Conservation (phyloP, 2,888 invertebrate species). For the Galeruca laticollis region DNA sequence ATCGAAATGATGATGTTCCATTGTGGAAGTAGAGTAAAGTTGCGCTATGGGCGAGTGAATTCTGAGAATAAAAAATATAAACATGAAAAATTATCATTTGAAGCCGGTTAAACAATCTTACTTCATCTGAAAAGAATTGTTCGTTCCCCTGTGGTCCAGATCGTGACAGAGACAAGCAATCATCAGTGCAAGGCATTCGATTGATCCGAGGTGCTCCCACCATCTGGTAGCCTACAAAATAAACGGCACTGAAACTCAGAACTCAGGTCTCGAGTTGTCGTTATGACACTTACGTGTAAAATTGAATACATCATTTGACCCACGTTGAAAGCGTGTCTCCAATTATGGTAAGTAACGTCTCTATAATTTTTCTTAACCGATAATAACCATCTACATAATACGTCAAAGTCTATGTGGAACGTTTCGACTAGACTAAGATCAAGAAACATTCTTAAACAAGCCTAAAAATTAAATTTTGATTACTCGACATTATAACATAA, state of each 20-base stretch:
- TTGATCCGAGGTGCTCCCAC: constrained; percentile 93
- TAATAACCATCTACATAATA: constrained; percentile 89
- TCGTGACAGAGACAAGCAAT: constrained; percentile 96
- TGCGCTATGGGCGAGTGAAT: constrained; percentile 92
- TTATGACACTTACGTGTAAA: constrained; percentile 77
- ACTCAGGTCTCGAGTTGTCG: neutral
- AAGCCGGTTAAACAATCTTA: constrained; percentile 68
- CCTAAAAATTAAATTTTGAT: constrained; percentile 65
- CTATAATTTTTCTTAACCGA: constrained; percentile 96
- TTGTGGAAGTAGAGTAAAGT: constrained; percentile 92
- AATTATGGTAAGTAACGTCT: constrained; percentile 95
- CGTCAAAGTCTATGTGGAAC: constrained; percentile 94
- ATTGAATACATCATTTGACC: constrained; percentile 98
- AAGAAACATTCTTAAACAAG: constrained; percentile 94
- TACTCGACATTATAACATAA: no score
- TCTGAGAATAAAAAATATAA: constrained; percentile 68
- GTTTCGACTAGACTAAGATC: constrained; percentile 92
- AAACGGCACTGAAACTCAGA: neutral
- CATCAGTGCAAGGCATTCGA: constrained; percentile 90
- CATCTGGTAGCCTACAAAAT: constrained; percentile 84
- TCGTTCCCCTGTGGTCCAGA: constrained; percentile 95
- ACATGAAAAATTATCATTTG: neutral
- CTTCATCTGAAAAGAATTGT: constrained; percentile 98
- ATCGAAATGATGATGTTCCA: constrained; percentile 98
- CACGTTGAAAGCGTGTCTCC: constrained; percentile 97